Conservation (phyloP, 2,113 vertebrate genomes). For the Pseudois nayaur region DNA sequence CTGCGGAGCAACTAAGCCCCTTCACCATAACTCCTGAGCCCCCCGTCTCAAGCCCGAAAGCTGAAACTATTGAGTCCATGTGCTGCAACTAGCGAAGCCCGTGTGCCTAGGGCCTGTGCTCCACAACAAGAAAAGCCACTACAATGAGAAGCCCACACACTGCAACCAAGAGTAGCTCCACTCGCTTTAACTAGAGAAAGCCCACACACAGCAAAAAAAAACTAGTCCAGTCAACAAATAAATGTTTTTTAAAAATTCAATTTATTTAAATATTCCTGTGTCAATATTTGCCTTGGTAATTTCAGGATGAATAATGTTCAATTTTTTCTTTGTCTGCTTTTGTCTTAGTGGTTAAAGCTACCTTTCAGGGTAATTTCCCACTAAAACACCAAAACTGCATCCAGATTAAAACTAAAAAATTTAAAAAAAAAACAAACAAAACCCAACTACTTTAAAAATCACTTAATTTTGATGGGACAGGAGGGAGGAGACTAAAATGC, state of each 20-base stretch:
- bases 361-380: not conserved
- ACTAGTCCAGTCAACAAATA: not conserved
- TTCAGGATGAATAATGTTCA: not conserved
- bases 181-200: not conserved
- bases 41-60: not conserved
- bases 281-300: not conserved
- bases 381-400: not conserved
- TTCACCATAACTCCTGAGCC: not conserved
- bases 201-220: not conserved
- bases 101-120: not conserved
- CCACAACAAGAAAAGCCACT: not conserved
- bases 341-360: not conserved
- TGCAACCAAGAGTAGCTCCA: too few species aligned
- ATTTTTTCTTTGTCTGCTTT: not conserved
- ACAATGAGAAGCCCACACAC: too few species aligned
- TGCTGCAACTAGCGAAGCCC: not conserved
- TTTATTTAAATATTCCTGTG: not conserved
- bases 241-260: not conserved
- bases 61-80: not conserved
- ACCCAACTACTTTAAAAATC: not conserved
- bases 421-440: not conserved
- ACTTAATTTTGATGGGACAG: not conserved
- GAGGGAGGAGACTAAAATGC: not conserved
- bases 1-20: not conserved
- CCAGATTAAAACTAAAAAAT: not conserved